These are phyloP conservation scores for Ditula angustiorana DNA, from an alignment of 2,888 invertebrate genomes.

Conservation along the genomic window DNA sequence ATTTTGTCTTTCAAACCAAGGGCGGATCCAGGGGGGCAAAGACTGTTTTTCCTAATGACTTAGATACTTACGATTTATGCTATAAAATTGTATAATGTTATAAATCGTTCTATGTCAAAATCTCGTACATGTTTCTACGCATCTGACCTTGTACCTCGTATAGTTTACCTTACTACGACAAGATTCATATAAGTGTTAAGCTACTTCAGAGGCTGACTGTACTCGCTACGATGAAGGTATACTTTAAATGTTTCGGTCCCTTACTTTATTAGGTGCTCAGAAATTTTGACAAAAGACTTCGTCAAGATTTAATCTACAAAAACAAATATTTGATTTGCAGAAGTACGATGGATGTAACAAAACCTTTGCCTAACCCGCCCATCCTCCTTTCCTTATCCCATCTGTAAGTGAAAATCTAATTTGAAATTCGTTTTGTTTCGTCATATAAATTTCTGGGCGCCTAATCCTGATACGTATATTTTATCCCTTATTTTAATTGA, in stretches of 20 bases:
- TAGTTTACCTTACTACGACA: no score
- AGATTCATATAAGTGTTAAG: no score
- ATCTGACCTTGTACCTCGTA: no score
- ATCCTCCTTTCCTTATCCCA: constrained; percentile 52
- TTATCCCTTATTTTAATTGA: neutral
- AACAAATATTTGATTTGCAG: constrained; percentile 63
- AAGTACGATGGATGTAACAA: constrained; percentile 78
- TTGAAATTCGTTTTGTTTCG: neutral
- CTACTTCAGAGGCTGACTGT: no score
- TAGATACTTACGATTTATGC: no score
- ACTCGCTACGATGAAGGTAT: neutral
- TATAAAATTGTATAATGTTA: no score
- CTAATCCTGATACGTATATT: constrained; percentile 7
- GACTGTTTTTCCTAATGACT: no score
- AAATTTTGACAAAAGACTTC: constrained; percentile 1
- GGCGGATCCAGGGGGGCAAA: no score
- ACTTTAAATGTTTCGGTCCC: no score
- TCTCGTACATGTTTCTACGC: no score
- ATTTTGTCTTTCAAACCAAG: no score
- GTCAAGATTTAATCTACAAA: constrained; percentile 6
- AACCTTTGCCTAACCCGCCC: constrained; percentile 50
- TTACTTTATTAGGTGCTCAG: constrained; percentile 31
- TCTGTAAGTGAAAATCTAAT: constrained; percentile 47
- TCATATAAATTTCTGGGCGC: constrained; percentile 34
- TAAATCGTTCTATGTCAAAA: no score